These are phyloP conservation scores for Noctua pronuba DNA, from an alignment of 2,888 invertebrate species.

Conservation along the genomic window DNA sequence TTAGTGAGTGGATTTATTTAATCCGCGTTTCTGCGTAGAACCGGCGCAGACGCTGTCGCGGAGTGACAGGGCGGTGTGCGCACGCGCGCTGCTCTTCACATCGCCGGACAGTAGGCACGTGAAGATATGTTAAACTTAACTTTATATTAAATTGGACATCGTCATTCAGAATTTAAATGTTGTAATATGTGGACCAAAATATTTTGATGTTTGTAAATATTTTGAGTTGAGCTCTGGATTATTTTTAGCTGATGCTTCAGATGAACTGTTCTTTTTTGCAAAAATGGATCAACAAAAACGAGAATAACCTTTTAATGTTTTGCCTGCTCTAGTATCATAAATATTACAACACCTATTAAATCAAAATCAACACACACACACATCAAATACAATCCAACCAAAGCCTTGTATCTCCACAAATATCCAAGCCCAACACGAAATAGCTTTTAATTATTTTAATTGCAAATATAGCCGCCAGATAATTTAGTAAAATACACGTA, in stretches of 20 bases:
- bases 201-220: constrained; percentile 54
- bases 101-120: constrained; percentile 72
- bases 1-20: constrained; percentile 84
- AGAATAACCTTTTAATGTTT: neutral
- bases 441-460: constrained; percentile 58
- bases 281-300: neutral
- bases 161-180: constrained; percentile 61
- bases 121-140: constrained; percentile 70
- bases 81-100: constrained; percentile 80
- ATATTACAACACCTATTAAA: constrained; percentile 33
- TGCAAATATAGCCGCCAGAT: constrained; percentile 53
- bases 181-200: constrained; percentile 49
- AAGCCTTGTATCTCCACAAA: constrained; percentile 7
- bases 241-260: neutral
- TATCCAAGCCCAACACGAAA: constrained; percentile 27
- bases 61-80: constrained; percentile 74
- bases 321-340: neutral
- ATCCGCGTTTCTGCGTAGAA: constrained; percentile 76
- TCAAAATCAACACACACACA: neutral
- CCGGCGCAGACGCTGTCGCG: constrained; percentile 73
- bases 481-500: constrained; percentile 65
- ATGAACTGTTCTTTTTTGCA: neutral
- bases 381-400: constrained; percentile 6
- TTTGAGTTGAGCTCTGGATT: constrained; percentile 14
- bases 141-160: constrained; percentile 67